phyloP scores from a whole-genome alignment of 1,140 invertebrate genomes.

The Thalassaphorura encarpata region DNA sequence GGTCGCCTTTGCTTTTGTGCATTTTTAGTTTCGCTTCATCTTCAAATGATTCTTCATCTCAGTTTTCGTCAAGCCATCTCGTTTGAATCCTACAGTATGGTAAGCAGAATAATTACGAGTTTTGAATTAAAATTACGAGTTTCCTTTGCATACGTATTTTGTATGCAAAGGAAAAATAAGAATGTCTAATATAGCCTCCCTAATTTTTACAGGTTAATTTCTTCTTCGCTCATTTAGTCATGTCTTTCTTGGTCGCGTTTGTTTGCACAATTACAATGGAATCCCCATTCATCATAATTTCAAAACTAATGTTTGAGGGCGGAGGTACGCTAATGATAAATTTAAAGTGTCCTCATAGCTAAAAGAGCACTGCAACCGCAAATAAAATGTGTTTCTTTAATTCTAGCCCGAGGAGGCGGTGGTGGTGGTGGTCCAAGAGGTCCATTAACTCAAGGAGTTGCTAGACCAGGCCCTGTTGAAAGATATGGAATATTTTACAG shows the following conservation, averaged over 20 bases:
- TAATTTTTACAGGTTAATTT: not conserved
- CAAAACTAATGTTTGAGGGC: constrained; percentile 19
- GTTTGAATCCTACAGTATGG: constrained; percentile 4
- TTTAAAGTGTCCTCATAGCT: too few relatives aligned
- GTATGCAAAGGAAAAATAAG: too few relatives aligned
- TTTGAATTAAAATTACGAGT: not conserved
- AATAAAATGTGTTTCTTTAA: not conserved
- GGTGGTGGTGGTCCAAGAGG: not conserved
- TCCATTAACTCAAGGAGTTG: not conserved
- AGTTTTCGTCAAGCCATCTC: not conserved
- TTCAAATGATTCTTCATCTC: constrained; percentile 18
- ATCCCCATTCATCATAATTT: constrained; percentile 17
- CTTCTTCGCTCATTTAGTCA: constrained; percentile 16
- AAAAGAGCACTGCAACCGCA: not conserved
- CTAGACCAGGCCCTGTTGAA: not conserved
- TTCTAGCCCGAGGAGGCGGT: not conserved
- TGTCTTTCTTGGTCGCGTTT: constrained; percentile 2
- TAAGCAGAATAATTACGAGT: not conserved
- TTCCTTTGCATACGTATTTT: not conserved
- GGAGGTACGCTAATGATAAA: not conserved
- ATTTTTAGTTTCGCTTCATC: constrained; percentile 45
- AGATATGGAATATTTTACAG: constrained; percentile 7
- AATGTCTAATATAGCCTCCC: not conserved
- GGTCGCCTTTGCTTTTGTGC: constrained; percentile 47
- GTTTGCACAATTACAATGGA: constrained; percentile 18